Evolutionary conservation across 2,888 invertebrate genomes (phyloP), one percentile per base, ranked within the genome.

Genomic region (Plusia festucae): DNA sequence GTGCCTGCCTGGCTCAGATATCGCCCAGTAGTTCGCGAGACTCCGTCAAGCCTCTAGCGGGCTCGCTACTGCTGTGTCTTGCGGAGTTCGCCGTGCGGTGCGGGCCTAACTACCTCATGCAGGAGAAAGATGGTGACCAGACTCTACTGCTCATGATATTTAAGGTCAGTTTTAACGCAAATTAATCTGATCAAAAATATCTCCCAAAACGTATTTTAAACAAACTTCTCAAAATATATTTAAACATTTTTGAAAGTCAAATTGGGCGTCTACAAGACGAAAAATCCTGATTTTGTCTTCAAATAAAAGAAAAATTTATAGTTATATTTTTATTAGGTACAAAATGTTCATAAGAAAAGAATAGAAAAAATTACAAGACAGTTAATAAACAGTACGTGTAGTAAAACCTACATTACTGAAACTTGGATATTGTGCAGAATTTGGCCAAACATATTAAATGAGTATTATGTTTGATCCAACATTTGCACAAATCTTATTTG

Each of bases 21-120:
- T 93, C 95, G 1, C 88, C 90, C 0, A 95, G 91, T 15, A 96
- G 96, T 24, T 95, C 96, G 27, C 96, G 96, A 51, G 97, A 97
- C 79, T 80, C 91, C 0, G 93, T 92, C 63, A 97, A 97, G 82
- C 96, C 98, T 65, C 91, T 98, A 62, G 96, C 97, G 15, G 97
- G 97, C 32, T 97, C 98, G 0, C 95, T 99, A 79, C 96, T 99
- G 83, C 96, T 99, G 63, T 98, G 98, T 87, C 95, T 99, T 69
- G 98, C 98, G 0, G 99, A 99, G 92, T 99, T 99, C 97, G 98
- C 98, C 62, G 98, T 99, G 96, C 96, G 97, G 55, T 96, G 99
- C 79, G 97, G 97, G 0, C 96, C 96, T 0, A 84, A 91, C n/a
- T 92, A 96, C 57, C 93, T 97, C 75, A 90, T 97, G 86, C 93